These are phyloP conservation scores for Aptenodytes forsteri DNA, from an alignment of 2,113 vertebrate genomes.

Conservation along the genomic window DNA sequence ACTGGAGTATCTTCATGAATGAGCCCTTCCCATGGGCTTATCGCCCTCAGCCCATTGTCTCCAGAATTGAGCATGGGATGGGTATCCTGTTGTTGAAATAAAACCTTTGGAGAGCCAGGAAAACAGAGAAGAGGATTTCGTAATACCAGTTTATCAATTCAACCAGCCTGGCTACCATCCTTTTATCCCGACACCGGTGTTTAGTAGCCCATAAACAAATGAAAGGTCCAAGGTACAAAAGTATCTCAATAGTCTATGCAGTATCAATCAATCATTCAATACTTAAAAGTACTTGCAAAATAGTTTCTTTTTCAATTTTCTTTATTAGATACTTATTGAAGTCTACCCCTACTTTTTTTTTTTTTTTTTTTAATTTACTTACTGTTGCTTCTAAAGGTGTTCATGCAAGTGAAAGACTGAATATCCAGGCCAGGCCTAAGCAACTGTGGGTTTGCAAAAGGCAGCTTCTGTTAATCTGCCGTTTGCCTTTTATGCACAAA, in stretches of 20 bases:
- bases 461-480: conserved; percentile 13
- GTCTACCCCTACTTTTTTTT: rapidly evolving
- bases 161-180: not conserved
- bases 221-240: not conserved
- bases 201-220: not conserved
- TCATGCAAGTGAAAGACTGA: not conserved
- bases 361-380: not conserved
- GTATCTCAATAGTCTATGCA: not conserved
- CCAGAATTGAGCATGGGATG: not conserved
- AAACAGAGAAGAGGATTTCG: not conserved
- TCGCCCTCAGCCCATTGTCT: not conserved
- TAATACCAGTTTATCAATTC: not conserved
- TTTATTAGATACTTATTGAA: conserved; percentile 38
- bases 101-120: not conserved
- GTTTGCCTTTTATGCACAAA: not conserved
- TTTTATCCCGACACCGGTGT: not conserved
- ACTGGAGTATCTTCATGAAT: not conserved
- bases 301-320: not conserved
- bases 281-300: not conserved
- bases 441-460: not conserved
- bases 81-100: not conserved
- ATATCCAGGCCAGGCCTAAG: not conserved
- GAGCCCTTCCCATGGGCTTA: not conserved
- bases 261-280: not conserved
- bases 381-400: not conserved